These are phyloP conservation scores for Tetraodon nigroviridis DNA, from an alignment of 2,113 vertebrate genomes.

Conservation along the genomic window DNA sequence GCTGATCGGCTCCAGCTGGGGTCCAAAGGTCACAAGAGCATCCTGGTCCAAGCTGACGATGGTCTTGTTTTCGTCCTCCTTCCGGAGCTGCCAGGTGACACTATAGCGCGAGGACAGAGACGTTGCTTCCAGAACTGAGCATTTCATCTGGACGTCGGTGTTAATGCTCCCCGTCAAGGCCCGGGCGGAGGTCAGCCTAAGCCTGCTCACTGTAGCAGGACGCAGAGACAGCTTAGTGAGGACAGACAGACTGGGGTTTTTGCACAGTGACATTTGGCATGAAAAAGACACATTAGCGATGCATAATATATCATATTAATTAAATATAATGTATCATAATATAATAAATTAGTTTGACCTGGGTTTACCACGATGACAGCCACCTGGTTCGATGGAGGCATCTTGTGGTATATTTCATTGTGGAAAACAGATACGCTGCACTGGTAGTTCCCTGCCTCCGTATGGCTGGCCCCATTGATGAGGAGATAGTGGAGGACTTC, in stretches of 20 bases:
- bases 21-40: constrained; percentile 43
- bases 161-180: constrained; percentile 1
- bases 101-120: constrained; percentile 52
- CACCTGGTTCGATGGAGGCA: constrained; percentile 63
- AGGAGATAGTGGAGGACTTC: constrained; percentile 61
- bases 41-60: constrained; percentile 55
- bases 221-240: constrained; percentile 7
- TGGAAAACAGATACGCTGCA: constrained; percentile 74
- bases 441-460: constrained; percentile 69
- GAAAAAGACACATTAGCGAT: background rate
- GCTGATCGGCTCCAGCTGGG: background rate
- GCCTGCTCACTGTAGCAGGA: constrained; percentile 46
- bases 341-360: constrained; percentile 64
- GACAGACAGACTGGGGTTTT: constrained; percentile 11
- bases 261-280: constrained; percentile 1
- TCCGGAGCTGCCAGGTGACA: constrained; percentile 63
- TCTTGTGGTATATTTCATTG: constrained; percentile 26
- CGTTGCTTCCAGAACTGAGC: constrained; percentile 20
- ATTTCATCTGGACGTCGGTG: constrained; percentile 57
- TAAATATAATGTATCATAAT: no score
- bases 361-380: constrained; percentile 68
- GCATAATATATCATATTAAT: no score
- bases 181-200: constrained; percentile 35
- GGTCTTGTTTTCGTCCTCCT: constrained; percentile 7
- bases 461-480: constrained; percentile 49